These are phyloP conservation scores for Chunga burmeisteri DNA, from an alignment of 2,113 vertebrate genomes.

Conservation along the genomic window DNA sequence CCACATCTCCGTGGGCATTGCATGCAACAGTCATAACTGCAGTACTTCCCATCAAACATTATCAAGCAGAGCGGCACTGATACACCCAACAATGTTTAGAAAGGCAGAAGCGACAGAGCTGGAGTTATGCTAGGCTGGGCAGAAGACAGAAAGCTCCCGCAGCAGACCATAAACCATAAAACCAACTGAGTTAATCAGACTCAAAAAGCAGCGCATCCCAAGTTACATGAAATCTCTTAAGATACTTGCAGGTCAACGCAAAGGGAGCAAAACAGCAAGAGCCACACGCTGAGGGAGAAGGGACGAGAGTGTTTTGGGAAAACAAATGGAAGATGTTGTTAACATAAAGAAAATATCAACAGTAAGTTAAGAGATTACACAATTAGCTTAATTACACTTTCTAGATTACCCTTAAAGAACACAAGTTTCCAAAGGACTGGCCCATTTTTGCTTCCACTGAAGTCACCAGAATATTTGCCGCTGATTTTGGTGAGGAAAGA, in stretches of 20 bases:
- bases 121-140: neutral
- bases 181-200: rapidly evolving
- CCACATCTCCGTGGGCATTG: rapidly evolving
- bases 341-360: neutral
- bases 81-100: rapidly evolving
- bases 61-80: neutral
- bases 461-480: neutral
- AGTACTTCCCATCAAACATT: neutral
- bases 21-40: rapidly evolving
- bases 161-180: neutral
- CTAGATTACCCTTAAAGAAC: neutral
- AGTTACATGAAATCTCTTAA: neutral
- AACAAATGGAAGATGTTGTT: neutral
- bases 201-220: neutral
- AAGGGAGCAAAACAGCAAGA: neutral
- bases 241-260: neutral
- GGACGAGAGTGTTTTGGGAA: rapidly evolving
- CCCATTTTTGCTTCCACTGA: neutral
- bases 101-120: neutral
- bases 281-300: rapidly evolving
- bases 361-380: neutral
- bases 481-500: neutral
- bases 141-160: neutral
- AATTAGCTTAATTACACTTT: neutral
- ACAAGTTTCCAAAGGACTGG: neutral